phyloP scores from a whole-genome alignment of 2,113 vertebrate species.

The Indicator maculatus region DNA sequence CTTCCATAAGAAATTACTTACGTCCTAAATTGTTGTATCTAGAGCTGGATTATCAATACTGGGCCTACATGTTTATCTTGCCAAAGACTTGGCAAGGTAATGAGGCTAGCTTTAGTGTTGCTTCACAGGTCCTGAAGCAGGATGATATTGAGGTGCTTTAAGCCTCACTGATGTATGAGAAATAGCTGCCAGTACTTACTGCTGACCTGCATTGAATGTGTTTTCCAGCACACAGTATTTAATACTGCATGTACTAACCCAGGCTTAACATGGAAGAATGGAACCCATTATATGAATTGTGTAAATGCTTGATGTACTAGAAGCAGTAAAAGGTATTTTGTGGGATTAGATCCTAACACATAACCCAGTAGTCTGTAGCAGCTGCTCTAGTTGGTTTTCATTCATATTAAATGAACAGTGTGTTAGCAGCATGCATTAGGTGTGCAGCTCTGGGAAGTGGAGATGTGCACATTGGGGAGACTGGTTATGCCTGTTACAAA shows the following conservation, averaged over 20 bases:
- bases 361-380: not conserved
- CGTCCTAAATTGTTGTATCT: not conserved
- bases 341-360: not conserved
- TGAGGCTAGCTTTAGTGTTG: not conserved
- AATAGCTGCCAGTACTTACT: not conserved
- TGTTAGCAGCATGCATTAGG: not conserved
- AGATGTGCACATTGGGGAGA: not conserved
- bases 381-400: not conserved
- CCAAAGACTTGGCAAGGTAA: rapidly evolving
- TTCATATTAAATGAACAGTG: rapidly evolving
- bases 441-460: not conserved
- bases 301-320: not conserved
- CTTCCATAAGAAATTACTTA: not conserved
- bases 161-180: not conserved
- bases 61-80: not conserved
- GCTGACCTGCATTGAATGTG: not conserved
- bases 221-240: not conserved
- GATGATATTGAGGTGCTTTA: not conserved
- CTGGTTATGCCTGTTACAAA: not conserved
- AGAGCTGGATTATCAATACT: not conserved
- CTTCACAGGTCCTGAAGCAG: not conserved
- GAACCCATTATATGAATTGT: not conserved
- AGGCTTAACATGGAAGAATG: not conserved
- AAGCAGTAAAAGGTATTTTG: not conserved
- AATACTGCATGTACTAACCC: not conserved